These are phyloP conservation scores for Dicerorhinus sumatrensis DNA, from an alignment of 2,113 vertebrate genomes.

Conservation along the genomic window DNA sequence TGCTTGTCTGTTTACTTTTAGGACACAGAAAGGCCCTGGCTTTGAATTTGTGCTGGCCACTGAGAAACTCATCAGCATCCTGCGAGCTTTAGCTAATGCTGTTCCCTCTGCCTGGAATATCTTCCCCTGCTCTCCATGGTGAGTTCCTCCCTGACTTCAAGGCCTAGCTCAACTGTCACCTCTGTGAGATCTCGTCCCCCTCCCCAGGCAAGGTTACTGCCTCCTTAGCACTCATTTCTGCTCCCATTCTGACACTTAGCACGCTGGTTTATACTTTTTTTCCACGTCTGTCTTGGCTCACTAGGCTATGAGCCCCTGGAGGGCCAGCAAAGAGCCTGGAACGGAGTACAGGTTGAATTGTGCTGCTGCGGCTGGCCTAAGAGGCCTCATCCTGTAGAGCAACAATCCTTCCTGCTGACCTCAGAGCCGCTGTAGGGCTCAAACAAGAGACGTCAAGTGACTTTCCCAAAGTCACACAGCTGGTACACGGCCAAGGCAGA, in stretches of 20 bases:
- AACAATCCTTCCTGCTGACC: background rate
- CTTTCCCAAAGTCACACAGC: background rate
- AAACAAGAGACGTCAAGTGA: background rate
- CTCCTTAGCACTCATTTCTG: background rate
- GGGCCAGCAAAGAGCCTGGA: background rate
- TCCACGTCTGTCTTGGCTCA: background rate
- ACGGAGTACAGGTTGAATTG: background rate
- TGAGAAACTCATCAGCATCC: background rate
- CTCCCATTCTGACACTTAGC: background rate
- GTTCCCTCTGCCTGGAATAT: background rate
- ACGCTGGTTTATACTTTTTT: background rate
- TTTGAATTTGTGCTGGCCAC: background rate
- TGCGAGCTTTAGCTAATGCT: background rate
- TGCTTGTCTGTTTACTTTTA: background rate
- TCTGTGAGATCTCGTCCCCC: background rate
- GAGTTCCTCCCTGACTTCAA: background rate
- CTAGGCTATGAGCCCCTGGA: background rate
- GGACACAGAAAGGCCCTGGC: background rate
- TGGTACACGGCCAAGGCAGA: background rate
- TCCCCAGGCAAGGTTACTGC: background rate
- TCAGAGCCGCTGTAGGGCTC: background rate
- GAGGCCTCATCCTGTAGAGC: background rate
- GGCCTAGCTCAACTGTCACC: background rate
- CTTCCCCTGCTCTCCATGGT: background rate
- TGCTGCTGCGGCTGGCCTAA: background rate